phyloP scores from a whole-genome alignment of 2,113 vertebrate genomes.

The Sclerurus mexicanus region DNA sequence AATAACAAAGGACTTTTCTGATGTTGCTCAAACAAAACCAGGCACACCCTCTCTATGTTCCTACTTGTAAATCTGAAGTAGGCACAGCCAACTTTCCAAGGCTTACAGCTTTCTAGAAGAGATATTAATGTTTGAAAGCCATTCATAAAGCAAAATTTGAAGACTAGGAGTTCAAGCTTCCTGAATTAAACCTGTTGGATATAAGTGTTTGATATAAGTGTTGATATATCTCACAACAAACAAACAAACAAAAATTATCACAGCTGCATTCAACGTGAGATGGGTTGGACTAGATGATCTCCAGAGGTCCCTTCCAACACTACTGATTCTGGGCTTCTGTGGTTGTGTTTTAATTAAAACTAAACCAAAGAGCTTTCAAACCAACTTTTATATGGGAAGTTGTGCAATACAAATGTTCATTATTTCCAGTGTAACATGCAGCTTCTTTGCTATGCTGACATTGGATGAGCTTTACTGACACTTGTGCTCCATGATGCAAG shows the following conservation, averaged over 20 bases:
- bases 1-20: neutral
- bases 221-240: too few relatives aligned
- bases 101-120: neutral
- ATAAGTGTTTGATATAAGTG: neutral
- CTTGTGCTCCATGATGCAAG: neutral
- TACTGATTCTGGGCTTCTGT: neutral
- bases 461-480: neutral
- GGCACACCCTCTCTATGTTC: neutral
- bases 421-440: neutral
- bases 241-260: too few relatives aligned
- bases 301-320: neutral
- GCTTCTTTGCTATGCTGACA: neutral
- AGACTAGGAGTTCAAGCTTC: neutral
- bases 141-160: neutral
- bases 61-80: neutral
- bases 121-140: neutral
- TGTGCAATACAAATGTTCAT: neutral
- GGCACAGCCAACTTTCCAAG: neutral
- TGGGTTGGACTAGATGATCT: neutral
- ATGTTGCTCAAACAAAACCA: neutral
- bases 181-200: neutral
- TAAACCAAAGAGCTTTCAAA: neutral
- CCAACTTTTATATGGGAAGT: neutral
- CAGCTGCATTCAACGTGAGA: rapidly evolving
- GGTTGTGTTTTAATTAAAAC: neutral